Conservation (phyloP, 2,797 vertebrate species). For the Coregonus suidteri region DNA sequence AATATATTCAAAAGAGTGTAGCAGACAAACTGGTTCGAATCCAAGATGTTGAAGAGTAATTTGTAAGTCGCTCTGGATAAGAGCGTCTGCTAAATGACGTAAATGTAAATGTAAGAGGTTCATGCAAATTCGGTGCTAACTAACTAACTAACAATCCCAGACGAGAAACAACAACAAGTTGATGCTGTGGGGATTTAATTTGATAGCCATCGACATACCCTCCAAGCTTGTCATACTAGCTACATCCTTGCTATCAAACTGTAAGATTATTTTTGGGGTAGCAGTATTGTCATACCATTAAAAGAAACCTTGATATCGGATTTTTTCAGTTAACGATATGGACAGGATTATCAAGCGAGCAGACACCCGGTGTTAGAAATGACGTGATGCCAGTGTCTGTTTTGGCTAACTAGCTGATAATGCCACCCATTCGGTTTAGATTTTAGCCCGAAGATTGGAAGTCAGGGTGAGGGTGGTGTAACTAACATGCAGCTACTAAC, state of each 20-base stretch:
- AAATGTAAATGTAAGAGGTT: neutral
- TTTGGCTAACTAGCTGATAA: neutral
- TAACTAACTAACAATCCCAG: neutral
- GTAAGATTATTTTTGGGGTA: neutral
- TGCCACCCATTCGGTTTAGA: neutral
- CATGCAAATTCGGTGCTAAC: slow-evolving; percentile 23
- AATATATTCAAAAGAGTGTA: neutral
- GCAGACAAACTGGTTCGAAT: slow-evolving; percentile 5
- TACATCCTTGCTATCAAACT: neutral
- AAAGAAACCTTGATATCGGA: neutral
- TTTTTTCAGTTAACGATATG: neutral
- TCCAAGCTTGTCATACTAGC: neutral
- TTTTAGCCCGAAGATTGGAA: neutral
- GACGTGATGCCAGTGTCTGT: too few relatives aligned
- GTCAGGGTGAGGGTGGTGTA: neutral
- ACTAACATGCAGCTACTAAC: neutral
- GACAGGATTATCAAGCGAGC: neutral
- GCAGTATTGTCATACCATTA: neutral
- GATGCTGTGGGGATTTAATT: neutral
- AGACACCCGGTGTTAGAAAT: neutral
- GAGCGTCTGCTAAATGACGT: too few relatives aligned
- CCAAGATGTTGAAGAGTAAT: slow-evolving; percentile 21
- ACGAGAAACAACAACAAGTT: neutral
- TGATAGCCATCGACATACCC: neutral
- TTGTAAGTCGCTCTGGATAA: too few relatives aligned